phyloP scores from a whole-genome alignment of 53 echinoderm and acorn worm genomes.

The Holothuria leucospilota region DNA sequence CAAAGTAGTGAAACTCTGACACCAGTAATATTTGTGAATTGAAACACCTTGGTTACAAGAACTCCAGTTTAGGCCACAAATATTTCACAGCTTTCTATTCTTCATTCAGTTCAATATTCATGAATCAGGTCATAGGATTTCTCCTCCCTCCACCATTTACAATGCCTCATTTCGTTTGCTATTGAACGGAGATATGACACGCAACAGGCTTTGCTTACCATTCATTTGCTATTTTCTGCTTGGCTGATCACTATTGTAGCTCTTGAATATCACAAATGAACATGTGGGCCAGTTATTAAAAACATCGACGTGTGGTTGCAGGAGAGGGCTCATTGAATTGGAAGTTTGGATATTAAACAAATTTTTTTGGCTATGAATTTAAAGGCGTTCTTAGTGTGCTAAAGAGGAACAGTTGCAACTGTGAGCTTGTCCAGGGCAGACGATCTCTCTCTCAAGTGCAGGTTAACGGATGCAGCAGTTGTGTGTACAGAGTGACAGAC shows the following conservation, averaged over 20 bases:
- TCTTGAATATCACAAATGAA: constrained; percentile 39
- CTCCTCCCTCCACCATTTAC: constrained; percentile 33
- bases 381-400: constrained; percentile 4
- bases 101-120: constrained; percentile 42
- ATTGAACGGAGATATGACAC: constrained; percentile 35
- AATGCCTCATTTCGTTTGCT: constrained; percentile 26
- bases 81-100: constrained; percentile 32
- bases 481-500: constrained; percentile 30
- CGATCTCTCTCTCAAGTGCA: neutral
- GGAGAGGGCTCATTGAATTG: constrained; percentile 16
- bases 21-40: constrained; percentile 33
- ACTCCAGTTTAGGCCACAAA: neutral
- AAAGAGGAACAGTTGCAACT: constrained; percentile 21
- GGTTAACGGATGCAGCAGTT: constrained; percentile 5
- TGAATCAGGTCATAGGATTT: constrained; percentile 43
- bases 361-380: constrained; percentile 28
- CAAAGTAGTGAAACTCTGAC: neutral
- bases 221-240: constrained; percentile 42
- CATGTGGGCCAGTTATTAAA: constrained; percentile 45
- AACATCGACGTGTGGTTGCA: constrained; percentile 19
- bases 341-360: constrained; percentile 22
- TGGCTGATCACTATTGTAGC: constrained; percentile 37
- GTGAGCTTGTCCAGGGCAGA: constrained; percentile 14
- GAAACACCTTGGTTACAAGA: constrained; percentile 23
- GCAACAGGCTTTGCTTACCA: constrained; percentile 37